Evolutionary conservation across 2,797 vertebrate species (phyloP), one percentile per base, ranked within the genome.

Genomic region (Myiothlypis coronata): DNA sequence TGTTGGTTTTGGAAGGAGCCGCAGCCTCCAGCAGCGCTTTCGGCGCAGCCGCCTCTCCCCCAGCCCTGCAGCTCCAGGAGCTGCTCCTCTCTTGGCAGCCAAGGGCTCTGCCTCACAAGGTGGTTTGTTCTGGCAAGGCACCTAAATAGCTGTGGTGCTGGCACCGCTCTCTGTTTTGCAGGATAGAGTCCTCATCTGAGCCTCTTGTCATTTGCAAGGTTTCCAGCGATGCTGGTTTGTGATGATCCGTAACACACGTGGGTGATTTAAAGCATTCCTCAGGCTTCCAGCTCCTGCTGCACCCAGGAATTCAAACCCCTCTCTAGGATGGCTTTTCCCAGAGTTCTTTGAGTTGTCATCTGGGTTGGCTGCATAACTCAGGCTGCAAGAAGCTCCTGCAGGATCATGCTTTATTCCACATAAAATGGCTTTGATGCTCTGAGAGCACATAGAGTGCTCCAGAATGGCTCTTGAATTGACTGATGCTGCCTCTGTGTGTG

Each of bases 61-160:
- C 83, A 60, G 86, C 83, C 74, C 94, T 7, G 27, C n/a, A 30
- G 32, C 83, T 70, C 79, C 83, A 57, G 90, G 88, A 92, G 0
- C 71, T 85, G 92, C 70, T 81, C 91, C 52, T 37, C 82, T 84
- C 82, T 89, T 95, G 95, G 94, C 94, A 90, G 94, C 92, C 70
- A 18, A 79, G 89, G 96, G 70, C 91, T 92, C 0, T 2, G 59
- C 72, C 92, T 68, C 30, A 6, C 80, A 82, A 88, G 87, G 80
- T 79, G 93, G 67, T 93, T 91, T 91, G 89, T 82, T 86, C 95
- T 96, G 94, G 94, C 92, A 69, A 43, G 34, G 61, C 4, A 0
- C 4, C 46, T 9, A 30, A 71, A 63, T 82, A 83, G 77, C 89
- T 86, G 74, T 14, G 63, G 67, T 52, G 74, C 89, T 96, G 93